A percentile compares a stretch with the other conserved stretches of the same genome.
Conservation (phyloP, 1,140 invertebrate genomes). For the Cotesia vestalis region DNA sequence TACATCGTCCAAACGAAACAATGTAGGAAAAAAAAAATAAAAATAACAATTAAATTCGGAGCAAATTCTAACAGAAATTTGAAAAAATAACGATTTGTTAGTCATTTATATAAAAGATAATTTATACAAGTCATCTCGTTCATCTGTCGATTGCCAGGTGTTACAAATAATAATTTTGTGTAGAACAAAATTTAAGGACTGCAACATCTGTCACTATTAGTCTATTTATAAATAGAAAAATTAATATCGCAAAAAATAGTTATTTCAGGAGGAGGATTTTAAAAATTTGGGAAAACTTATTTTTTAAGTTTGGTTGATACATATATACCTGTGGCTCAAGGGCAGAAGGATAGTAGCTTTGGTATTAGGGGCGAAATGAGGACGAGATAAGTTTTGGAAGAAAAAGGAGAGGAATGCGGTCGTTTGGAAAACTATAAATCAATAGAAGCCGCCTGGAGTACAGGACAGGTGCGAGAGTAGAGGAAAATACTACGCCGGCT, state of each 20-base stretch:
- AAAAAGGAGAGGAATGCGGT: slow-evolving; percentile 23
- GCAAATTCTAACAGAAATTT: neutral
- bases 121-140: slow-evolving; percentile 7
- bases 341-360: neutral
- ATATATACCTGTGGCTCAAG: slow-evolving; percentile 9
- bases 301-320: neutral
- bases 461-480: slow-evolving; percentile 25
- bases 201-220: neutral
- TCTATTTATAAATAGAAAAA: neutral
- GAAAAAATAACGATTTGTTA: slow-evolving; percentile 1
- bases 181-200: neutral
- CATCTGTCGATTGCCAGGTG: slow-evolving; percentile 14
- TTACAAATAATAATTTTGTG: neutral
- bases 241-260: neutral
- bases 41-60: slow-evolving; percentile 4
- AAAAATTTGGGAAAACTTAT: no score
- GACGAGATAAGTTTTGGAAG: slow-evolving; percentile 4
- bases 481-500: neutral
- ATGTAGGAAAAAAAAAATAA: neutral
- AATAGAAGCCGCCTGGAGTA: slow-evolving; percentile 30
- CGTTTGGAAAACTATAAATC: slow-evolving; percentile 38
- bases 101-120: neutral
- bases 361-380: neutral
- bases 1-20: neutral
- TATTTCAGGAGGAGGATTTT: no score